Base-by-base conservation (phyloP, 2,797 vertebrate genomes). In the Eupleurogrammus muticus region DNA sequence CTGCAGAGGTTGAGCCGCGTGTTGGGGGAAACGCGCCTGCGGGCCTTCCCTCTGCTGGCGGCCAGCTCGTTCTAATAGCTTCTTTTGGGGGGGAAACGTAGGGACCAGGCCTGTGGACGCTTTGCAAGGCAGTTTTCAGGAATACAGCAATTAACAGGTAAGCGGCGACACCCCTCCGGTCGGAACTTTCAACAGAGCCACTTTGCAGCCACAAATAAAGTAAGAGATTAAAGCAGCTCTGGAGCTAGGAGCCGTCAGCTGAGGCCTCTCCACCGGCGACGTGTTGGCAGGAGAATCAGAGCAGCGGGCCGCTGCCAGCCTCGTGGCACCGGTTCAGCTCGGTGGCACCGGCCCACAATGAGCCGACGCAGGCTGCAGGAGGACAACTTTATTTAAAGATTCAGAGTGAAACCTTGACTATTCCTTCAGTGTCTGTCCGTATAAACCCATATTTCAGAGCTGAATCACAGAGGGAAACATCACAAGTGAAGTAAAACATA, bases 241-340 rank as follows among this genome's bases (percentile, higher is more conserved):
- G 42, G 28, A n/a, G 40, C 49, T 53, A 58, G 36, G 55, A 77
- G 54, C 66, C 59, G 46, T 71, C 64, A 75, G 53, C 87, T 74
- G 83, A 71, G 76, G 75, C 42, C 58, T 70, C 67, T 77, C 66
- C 73, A 44, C 66, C 53, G 59, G 60, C 80, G 17, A 47, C 13
- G 59, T 47, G 75, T 77, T 93, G 91, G 90, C 90, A 90, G 80
- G 28, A 56, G 61, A 35, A 77, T 74, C 81, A 86, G 79, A 85
- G 85, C 61, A 52, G 24, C 63, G 66, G 73, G 74, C 70, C 47
- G 53, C 69, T 85, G 83, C 86, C 89, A 92, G 67, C 34, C n/a
- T 55, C 46, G 17, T 83, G 77, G 79, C 79, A 63, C 7, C 24
- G 7, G 17, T 63, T 86, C 82, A 78, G 75, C 79, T 69, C 42